Evolutionary conservation across 53 echinoderm and acorn worm genomes (phyloP).

Genomic region (Apostichopus leukothele): DNA sequence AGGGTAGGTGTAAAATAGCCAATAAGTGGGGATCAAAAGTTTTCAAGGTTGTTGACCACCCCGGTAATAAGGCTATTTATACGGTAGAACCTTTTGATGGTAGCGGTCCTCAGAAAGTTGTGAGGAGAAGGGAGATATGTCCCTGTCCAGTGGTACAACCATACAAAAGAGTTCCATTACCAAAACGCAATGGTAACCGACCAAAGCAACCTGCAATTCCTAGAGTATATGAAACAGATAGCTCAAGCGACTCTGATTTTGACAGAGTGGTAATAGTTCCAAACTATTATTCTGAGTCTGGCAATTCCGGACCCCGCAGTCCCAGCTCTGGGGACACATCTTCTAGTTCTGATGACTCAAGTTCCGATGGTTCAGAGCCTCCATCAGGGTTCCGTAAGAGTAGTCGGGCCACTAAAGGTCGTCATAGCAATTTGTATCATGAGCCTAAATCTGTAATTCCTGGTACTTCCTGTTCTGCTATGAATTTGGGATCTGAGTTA

Average conservation of each 20-base stretch:
- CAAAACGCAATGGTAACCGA: background rate
- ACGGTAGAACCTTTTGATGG: conserved; percentile 32
- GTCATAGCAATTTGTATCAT: background rate
- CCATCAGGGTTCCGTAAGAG: background rate
- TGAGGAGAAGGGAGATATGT: conserved; percentile 4
- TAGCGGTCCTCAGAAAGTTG: background rate
- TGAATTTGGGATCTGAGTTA: too few relatives aligned
- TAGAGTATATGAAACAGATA: background rate
- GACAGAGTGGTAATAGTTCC: background rate
- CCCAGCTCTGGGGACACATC: background rate
- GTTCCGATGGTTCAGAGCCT: background rate
- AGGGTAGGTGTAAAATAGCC: conserved; percentile 54
- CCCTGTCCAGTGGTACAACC: background rate
- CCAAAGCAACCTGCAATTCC: background rate
- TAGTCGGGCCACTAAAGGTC: background rate
- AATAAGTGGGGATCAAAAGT: conserved; percentile 46
- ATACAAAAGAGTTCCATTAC: background rate
- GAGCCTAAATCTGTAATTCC: background rate
- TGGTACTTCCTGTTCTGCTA: too few relatives aligned
- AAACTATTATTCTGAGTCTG: background rate
- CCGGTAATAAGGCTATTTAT: conserved; percentile 25
- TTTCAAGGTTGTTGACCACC: conserved; percentile 39
- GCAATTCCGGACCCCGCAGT: background rate
- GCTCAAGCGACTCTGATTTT: background rate
- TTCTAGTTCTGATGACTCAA: background rate